Evolutionary conservation across 2,797 vertebrate genomes (phyloP).

Genomic region (Mionectes olivaceus): DNA sequence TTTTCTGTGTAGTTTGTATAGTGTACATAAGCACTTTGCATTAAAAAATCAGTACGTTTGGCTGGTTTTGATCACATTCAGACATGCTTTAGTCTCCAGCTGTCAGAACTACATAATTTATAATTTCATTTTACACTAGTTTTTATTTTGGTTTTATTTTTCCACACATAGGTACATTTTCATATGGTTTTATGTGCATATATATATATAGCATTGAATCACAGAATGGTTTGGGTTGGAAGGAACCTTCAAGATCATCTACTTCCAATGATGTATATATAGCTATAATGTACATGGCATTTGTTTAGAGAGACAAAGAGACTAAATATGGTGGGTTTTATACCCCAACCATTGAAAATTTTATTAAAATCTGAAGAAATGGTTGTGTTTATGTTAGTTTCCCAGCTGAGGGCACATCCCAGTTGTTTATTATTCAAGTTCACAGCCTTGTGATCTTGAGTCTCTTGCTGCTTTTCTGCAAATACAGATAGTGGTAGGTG

Average conservation of each 20-base stretch:
- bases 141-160: neutral
- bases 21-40: neutral
- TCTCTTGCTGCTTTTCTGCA: constrained; percentile 21
- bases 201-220: neutral
- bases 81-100: neutral
- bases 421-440: constrained; percentile 46
- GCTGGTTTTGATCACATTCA: neutral
- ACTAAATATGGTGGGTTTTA: neutral
- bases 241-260: neutral
- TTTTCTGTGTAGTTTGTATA: neutral
- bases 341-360: neutral
- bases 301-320: neutral
- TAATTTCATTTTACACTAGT: neutral
- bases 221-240: neutral
- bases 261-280: neutral
- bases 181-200: neutral
- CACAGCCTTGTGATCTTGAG: constrained; percentile 35
- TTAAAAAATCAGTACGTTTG: neutral
- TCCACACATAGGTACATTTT: neutral
- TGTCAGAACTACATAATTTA: neutral
- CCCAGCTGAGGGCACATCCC: neutral
- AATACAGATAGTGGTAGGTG: constrained; percentile 23
- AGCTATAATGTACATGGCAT: neutral
- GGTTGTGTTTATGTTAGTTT: neutral
- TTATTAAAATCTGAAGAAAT: neutral